Conservation (phyloP, 2,888 invertebrate genomes). For the Leptinotarsa rubiginosa region DNA sequence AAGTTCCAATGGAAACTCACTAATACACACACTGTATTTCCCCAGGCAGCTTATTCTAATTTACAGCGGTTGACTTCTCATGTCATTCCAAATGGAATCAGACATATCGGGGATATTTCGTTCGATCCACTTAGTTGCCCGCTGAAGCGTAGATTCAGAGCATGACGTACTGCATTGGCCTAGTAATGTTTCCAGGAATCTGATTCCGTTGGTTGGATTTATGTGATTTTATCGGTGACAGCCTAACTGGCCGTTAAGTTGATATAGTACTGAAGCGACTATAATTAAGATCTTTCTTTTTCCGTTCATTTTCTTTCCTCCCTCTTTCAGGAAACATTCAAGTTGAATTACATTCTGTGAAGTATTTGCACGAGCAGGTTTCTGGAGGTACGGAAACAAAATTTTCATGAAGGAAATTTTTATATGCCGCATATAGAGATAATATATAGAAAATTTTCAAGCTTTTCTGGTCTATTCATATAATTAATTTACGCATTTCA, state of each 20-base stretch:
- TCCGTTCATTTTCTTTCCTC: conserved; percentile 36
- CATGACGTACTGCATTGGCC: conserved; percentile 32
- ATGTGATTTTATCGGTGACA: conserved; percentile 56
- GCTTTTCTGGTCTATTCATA: too few relatives aligned
- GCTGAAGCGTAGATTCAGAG: conserved; percentile 22
- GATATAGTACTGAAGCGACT: conserved; percentile 56
- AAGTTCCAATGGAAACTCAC: not conserved
- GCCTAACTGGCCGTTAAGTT: conserved; percentile 57
- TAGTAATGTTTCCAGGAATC: conserved; percentile 36
- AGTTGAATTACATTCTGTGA: conserved; percentile 26
- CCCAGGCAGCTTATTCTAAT: not conserved
- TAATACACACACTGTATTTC: not conserved
- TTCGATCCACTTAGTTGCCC: conserved; percentile 18
- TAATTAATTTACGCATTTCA: too few relatives aligned
- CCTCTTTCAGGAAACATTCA: conserved; percentile 30
- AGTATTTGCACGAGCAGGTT: not conserved
- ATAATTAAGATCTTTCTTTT: conserved; percentile 55
- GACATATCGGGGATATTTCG: not conserved
- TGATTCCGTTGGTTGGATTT: conserved; percentile 43
- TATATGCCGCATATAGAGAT: too few relatives aligned
- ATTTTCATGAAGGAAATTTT: conserved; percentile 2
- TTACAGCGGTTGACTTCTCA: not conserved
- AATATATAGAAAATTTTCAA: too few relatives aligned
- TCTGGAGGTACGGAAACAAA: conserved; percentile 4
- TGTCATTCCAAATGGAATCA: not conserved